Evolutionary conservation across 2,113 vertebrate genomes (phyloP).

Genomic region (Ceyx cyanopectus): DNA sequence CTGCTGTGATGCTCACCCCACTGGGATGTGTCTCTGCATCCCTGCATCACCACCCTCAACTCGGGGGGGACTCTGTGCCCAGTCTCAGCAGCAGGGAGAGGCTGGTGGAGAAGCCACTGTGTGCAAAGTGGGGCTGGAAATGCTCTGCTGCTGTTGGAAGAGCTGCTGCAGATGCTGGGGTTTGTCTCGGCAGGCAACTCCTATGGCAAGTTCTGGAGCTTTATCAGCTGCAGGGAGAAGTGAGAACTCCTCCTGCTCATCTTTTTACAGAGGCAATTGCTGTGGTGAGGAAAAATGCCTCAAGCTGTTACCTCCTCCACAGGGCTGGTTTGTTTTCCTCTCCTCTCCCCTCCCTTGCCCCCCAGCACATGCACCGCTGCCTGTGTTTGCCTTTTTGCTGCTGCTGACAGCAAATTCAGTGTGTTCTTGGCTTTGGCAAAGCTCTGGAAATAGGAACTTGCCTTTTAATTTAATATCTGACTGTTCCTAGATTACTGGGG

Average conservation of each 20-base stretch:
- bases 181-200: not conserved
- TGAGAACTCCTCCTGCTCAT: not conserved
- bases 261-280: not conserved
- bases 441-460: not conserved
- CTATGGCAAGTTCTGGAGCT: not conserved
- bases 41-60: fast-evolving
- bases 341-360: not conserved
- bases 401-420: not conserved
- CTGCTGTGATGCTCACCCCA: not conserved
- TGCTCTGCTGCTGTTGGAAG: not conserved
- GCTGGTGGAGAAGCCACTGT: not conserved
- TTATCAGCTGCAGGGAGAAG: not conserved
- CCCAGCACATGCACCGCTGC: not conserved
- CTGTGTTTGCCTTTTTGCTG: not conserved
- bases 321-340: not conserved
- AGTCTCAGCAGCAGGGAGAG: not conserved
- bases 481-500: not conserved
- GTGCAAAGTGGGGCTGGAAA: not conserved
- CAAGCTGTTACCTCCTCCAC: not conserved
- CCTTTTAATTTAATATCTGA: not conserved
- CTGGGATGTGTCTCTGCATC: fast-evolving
- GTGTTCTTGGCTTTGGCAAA: not conserved
- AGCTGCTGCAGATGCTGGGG: not conserved
- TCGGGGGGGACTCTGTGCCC: not conserved
- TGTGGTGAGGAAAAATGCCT: not conserved